Conservation (phyloP, 2,888 invertebrate species). For the Linnaemya tessellans region DNA sequence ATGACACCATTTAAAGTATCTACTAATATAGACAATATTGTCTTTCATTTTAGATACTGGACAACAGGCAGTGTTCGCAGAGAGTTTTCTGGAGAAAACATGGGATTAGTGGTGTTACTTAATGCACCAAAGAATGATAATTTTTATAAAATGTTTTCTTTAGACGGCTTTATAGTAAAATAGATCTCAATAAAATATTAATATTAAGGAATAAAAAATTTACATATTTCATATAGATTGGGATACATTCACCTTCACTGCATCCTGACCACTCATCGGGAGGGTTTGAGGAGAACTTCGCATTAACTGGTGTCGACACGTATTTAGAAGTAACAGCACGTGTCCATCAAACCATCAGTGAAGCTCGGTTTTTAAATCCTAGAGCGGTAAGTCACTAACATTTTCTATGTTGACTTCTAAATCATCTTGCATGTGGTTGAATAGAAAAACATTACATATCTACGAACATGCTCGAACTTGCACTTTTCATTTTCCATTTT, state of each 20-base stretch:
- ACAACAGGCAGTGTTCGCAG: constrained; percentile 70
- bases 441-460: too few species aligned
- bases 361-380: constrained; percentile 78
- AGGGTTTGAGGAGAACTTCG: constrained; percentile 83
- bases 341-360: constrained; percentile 80
- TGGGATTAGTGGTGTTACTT: constrained; percentile 85
- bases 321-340: constrained; percentile 80
- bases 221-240: constrained; percentile 56
- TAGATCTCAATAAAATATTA: background rate
- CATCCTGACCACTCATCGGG: constrained; percentile 85
- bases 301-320: constrained; percentile 82
- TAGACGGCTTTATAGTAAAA: constrained; percentile 85
- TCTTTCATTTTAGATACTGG: constrained; percentile 54
- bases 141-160: constrained; percentile 84
- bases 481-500: too few species aligned
- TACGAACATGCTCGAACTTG: too few species aligned
- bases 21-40: background rate
- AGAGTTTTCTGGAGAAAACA: constrained; percentile 71
- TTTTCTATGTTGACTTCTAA: too few species aligned
- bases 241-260: constrained; percentile 85
- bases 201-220: background rate
- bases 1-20: constrained; percentile 26
- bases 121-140: constrained; percentile 86
- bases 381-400: constrained; percentile 76
- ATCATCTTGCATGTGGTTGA: too few species aligned